Base-by-base conservation (phyloP, 1,140 invertebrate species). In the Ericerus pela region DNA sequence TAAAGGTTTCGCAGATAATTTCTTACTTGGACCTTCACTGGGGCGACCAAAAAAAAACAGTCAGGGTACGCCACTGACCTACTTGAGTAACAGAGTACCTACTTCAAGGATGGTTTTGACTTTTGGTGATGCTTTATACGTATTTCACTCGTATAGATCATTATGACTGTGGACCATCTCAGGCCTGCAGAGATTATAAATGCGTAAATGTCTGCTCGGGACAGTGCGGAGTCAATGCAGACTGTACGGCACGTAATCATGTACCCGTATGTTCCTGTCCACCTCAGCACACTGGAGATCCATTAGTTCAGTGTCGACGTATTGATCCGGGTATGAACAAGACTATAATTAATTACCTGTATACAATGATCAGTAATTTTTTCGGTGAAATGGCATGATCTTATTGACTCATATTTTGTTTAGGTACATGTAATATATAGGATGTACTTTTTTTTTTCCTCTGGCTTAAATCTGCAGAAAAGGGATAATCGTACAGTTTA, bases 261-360 rank as follows among this genome's bases (percentile, higher is more conserved):
- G 54, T 70, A 3, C 64, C 69, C 1, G 63, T 66, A 14, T 69
- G 69, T 60, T 62, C 61, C n/a, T 67, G 66, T 57, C 66, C 68
- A 4, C 47, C 62, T 43, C 71, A 67, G 16, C 65, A 71, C 62
- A 60, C 63, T 71, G 81, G 80, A 11, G 70, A 74, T 62, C 68
- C 73, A 3, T 65, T 79, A 63, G 68, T 68, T 12, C 63, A 69
- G 31, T 84, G 81, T 66, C 70, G 75, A 65, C 69, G 73, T 31
- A 73, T 74, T 60, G 76, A 79, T 68, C 78, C 78, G 62, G 77
- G 79, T 80, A 68, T 69, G n/a, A n/a, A n/a, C n/a, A n/a, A n/a
- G n/a, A n/a, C n/a, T n/a, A n/a, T n/a, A n/a, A n/a, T n/a, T n/a
- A n/a, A n/a, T n/a, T n/a, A n/a, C n/a, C n/a, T n/a, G n/a, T n/a